Base-by-base conservation (phyloP, 1,140 invertebrate genomes). In the Parasteatoda tepidariorum region DNA sequence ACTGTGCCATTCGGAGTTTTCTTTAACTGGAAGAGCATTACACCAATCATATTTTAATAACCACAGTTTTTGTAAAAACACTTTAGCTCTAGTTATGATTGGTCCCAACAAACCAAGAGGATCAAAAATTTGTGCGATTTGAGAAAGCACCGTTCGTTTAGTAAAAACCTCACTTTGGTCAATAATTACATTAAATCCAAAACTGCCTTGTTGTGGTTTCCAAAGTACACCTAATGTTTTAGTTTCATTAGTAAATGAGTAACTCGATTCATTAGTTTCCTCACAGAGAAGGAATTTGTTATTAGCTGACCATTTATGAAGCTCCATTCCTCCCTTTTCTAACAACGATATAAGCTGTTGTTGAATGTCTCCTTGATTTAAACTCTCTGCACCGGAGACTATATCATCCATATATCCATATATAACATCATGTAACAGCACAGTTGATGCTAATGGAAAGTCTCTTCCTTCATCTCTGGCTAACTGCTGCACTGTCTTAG, bases 381-480 rank as follows among this genome's bases (percentile, higher is more conserved):
- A 38, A 34, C 61, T 28, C 11, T 85, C 18, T 3, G 84, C 86
- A 61, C 86, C 84, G 28, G 84, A 30, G 6, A 85, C 15, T 0
- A 81, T 64, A 87, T 4, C 61, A 33, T 4, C 61, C 61, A 64
- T 64, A 4, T 64, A 64, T n/a, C n/a, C n/a, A n/a, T n/a, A n/a
- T n/a, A n/a, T n/a, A n/a, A 33, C 11, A n/a, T 64, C 24, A 13
- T 31, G 24, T 28, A 24, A 9, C n/a, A 64, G n/a, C 9, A 64
- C 61, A 30, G 9, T 4, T 5, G 61, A 24, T 30, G 3, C 61
- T 5, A 64, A 6, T 0, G 61, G 61, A 64, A 2, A 64, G 24
- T 64, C 31, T 7, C n/a, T 28, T n/a, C 31, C 24, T 33, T 64
- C 3, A 31, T 64, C 3, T 13, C 9, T 31, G 1, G 61, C 6